Evolutionary conservation across 2,888 invertebrate genomes (phyloP).

Genomic region (Lithodes maja): DNA sequence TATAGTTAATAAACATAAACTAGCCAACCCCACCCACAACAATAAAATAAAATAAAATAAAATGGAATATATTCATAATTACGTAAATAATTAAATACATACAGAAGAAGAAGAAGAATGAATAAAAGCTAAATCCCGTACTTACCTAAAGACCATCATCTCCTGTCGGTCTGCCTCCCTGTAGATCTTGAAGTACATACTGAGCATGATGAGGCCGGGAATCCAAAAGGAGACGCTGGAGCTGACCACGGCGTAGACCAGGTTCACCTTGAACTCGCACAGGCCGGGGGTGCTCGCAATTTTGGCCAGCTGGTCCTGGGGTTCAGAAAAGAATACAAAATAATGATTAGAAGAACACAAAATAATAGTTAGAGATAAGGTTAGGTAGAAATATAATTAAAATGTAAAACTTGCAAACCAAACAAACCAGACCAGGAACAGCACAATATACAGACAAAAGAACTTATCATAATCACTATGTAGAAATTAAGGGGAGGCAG

Average conservation of each 20-base stretch:
- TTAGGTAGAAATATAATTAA: no score
- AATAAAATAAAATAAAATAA: constrained; percentile 13
- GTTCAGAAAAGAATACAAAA: no score
- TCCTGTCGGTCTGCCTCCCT: constrained; percentile 92
- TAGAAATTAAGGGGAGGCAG: no score
- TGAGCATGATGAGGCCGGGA: constrained; percentile 94
- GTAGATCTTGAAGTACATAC: constrained; percentile 92
- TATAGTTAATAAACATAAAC: not conserved
- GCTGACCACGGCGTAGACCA: constrained; percentile 89
- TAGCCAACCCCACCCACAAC: not conserved
- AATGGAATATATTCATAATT: not conserved
- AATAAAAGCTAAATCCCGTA: not conserved
- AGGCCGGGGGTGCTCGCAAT: constrained; percentile 81
- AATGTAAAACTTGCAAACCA: no score
- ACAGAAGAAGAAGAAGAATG: not conserved
- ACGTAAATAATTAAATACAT: not conserved
- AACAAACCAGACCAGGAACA: no score
- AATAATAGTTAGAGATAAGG: no score
- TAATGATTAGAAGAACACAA: no score
- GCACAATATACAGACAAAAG: no score
- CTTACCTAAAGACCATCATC: constrained; percentile 76
- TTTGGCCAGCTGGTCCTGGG: constrained; percentile 68
- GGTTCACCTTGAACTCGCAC: constrained; percentile 90
- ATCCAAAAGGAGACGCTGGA: constrained; percentile 96
- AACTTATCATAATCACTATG: no score